phyloP scores from a whole-genome alignment of 2,797 vertebrate genomes.

The Podarcis lilfordi region DNA sequence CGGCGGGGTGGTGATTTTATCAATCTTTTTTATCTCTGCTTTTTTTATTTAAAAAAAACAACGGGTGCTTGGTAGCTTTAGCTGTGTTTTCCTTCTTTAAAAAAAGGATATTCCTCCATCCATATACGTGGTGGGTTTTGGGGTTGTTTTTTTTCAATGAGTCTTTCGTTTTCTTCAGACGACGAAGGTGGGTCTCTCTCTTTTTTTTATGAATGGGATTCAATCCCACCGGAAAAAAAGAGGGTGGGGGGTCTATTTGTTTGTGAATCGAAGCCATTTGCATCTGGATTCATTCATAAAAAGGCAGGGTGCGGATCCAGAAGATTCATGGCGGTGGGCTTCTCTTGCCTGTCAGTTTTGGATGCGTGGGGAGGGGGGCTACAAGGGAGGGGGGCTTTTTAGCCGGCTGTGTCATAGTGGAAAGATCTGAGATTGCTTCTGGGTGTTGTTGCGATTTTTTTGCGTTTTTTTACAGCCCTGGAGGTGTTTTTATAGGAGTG shows the following conservation, averaged over 20 bases:
- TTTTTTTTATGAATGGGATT: conserved; percentile 46
- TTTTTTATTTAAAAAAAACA: too few species aligned
- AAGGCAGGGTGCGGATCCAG: conserved; percentile 31
- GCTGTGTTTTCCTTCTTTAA: neutral
- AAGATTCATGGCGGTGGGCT: conserved; percentile 39
- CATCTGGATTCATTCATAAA: conserved; percentile 66
- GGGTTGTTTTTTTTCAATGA: neutral
- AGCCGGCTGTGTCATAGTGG: conserved; percentile 3
- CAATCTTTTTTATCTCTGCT: neutral
- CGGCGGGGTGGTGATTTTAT: neutral
- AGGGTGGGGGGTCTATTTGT: conserved; percentile 42
- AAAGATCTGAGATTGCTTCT: neutral
- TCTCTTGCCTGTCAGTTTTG: conserved; percentile 3
- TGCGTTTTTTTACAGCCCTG: neutral
- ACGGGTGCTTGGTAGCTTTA: neutral
- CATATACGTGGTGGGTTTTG: neutral
- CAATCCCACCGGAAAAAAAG: conserved; percentile 17
- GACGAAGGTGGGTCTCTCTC: conserved; percentile 10
- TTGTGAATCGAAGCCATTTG: conserved; percentile 60
- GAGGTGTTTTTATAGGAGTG: too few species aligned
- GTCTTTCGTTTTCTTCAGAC: neutral
- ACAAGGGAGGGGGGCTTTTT: neutral
- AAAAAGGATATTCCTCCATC: neutral
- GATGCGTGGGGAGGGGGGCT: neutral
- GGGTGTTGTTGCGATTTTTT: too few species aligned